A percentile compares a stretch with the other conserved stretches of the same genome.
These are phyloP conservation scores for Eretmocerus hayati DNA, from an alignment of 2,888 invertebrate species.

Conservation along the genomic window DNA sequence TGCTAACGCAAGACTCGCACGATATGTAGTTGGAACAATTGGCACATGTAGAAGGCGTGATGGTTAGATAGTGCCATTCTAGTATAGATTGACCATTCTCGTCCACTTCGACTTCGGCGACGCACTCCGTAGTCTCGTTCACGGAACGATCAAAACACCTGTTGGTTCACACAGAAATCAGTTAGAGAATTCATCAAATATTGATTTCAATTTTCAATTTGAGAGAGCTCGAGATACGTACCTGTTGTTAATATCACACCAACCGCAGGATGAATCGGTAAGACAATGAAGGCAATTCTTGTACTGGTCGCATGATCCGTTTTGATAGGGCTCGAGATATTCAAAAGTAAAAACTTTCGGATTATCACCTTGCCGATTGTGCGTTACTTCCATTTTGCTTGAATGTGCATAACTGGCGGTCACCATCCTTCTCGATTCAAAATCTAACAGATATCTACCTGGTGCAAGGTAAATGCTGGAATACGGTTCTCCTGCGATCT, in stretches of 20 bases:
- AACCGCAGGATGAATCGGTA: conserved; percentile 82
- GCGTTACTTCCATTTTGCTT: conserved; percentile 76
- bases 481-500: conserved; percentile 46
- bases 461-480: conserved; percentile 35
- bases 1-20: conserved; percentile 73
- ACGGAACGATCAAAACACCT: conserved; percentile 61
- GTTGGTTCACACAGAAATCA: too few species aligned
- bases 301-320: conserved; percentile 69
- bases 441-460: conserved; percentile 60
- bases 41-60: conserved; percentile 75
- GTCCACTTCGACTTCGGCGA: conserved; percentile 48
- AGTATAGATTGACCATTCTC: conserved; percentile 51
- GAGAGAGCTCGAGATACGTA: too few species aligned
- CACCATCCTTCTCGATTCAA: conserved; percentile 58
- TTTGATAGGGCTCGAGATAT: conserved; percentile 80
- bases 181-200: not conserved
- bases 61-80: conserved; percentile 73
- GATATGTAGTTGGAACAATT: conserved; percentile 86
- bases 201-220: too few species aligned
- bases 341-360: conserved; percentile 82
- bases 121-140: conserved; percentile 61
- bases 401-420: conserved; percentile 40
- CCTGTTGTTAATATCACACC: conserved; percentile 73
- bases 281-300: conserved; percentile 82
- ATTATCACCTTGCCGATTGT: conserved; percentile 65